Base-by-base conservation (phyloP, 2,888 invertebrate species). In the Ectemnius cavifrons region DNA sequence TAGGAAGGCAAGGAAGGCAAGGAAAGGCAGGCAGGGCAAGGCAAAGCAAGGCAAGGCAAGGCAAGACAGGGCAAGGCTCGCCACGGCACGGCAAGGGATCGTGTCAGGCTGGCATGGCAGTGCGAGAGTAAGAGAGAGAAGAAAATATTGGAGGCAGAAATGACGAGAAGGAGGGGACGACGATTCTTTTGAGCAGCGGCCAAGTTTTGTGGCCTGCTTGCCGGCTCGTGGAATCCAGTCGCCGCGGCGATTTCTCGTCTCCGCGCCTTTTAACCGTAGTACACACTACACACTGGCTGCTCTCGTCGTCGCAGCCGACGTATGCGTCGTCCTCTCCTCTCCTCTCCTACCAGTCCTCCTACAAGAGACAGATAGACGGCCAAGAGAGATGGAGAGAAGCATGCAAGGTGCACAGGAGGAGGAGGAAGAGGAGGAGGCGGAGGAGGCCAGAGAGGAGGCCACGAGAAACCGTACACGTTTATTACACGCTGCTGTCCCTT, bases 141-240 rank as follows among this genome's bases (percentile, higher is more conserved):
- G 52, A 14, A 60, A 47, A 65, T 49, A 59, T 6, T 47, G 49
- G 16, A 16, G 47, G 18, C 16, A 59, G 64, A 64, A 20, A 28
- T 58, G 60, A 56, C 27, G 62, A 64, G 71, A 63, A 67, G 72
- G 65, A 69, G 80, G 80, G 71, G 68, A 79, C 37, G 67, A 72
- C 83, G 85, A 86, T 86, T 86, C 85, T 87, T 84, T 85, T 86
- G 87, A 87, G 84, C 77, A 75, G 75, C 82, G 81, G 87, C 87
- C 87, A 87, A 87, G 86, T 87, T 86, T 87, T 82, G 84, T 82
- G 84, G 84, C 81, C 83, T 82, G 77, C 70, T 75, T 79, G 83
- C 78, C 78, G 84, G 77, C 83, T 82, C 80, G 83, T 80, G 84
- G 85, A 84, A 86, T 86, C 84, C 86, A 86, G 86, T 84, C 84